These are phyloP conservation scores for Lampris megalopsis DNA, from an alignment of 2,113 vertebrate genomes.

Conservation along the genomic window DNA sequence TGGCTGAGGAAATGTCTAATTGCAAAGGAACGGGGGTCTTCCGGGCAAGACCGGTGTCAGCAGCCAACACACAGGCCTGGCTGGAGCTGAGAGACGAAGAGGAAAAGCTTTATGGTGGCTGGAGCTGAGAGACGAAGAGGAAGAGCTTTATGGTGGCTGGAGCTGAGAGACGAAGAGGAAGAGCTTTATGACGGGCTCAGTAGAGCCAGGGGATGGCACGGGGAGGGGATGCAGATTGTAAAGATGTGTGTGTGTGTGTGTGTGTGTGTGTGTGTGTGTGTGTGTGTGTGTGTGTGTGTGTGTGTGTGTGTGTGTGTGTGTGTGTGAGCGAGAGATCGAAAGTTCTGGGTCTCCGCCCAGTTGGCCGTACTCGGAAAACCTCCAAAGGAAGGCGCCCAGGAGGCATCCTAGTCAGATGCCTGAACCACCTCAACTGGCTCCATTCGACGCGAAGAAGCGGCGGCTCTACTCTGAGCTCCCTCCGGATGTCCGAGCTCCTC, in stretches of 20 bases:
- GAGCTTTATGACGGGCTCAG: constrained; percentile 20
- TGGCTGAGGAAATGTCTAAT: constrained; percentile 74
- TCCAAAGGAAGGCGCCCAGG: no score
- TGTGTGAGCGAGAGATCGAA: background rate
- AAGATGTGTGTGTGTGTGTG: background rate
- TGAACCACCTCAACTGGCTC: no score
- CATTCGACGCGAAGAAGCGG: no score
- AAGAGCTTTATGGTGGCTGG: constrained; percentile 37
- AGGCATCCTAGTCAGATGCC: no score
- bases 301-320: constrained; percentile 16
- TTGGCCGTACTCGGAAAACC: no score
- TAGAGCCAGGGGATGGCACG: background rate
- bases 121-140: constrained; percentile 49
- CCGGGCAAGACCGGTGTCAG: constrained; percentile 55
- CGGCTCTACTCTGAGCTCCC: no score
- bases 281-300: constrained; percentile 2
- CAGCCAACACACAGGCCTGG: background rate
- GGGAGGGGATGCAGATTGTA: no score
- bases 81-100: constrained; percentile 48
- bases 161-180: constrained; percentile 51
- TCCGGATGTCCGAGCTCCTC: no score
- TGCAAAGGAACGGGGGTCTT: constrained; percentile 70
- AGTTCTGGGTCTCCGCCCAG: no score
- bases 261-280: background rate
- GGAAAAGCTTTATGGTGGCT: constrained; percentile 37